phyloP scores from a whole-genome alignment of 2,888 invertebrate species.

The Drosophila vallismaia region DNA sequence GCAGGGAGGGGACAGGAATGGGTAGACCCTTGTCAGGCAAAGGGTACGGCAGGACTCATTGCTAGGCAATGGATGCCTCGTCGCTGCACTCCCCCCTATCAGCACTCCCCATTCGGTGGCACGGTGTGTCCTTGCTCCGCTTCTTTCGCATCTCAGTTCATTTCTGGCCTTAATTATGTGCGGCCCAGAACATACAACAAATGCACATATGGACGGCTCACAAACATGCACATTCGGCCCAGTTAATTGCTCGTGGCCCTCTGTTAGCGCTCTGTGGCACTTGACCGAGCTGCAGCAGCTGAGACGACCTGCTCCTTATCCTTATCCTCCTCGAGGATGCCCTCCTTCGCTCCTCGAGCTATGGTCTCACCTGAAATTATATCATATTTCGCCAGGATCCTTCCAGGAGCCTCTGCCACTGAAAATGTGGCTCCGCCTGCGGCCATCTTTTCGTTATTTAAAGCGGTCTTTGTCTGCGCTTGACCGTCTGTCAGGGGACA shows the following conservation, averaged over 20 bases:
- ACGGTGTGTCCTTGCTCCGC: constrained; percentile 69
- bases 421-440: constrained; percentile 16
- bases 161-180: constrained; percentile 75
- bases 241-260: constrained; percentile 75
- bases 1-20: constrained; percentile 4
- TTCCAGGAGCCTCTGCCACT: constrained; percentile 23
- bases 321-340: constrained; percentile 5
- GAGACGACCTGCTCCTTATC: constrained; percentile 21
- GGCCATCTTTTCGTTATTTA: constrained; percentile 72
- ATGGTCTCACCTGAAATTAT: constrained; percentile 47
- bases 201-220: constrained; percentile 55
- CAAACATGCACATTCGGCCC: constrained; percentile 44
- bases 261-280: constrained; percentile 45
- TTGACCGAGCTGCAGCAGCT: constrained; percentile 70
- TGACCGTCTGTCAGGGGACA: constrained; percentile 53
- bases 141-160: constrained; percentile 66
- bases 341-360: constrained; percentile 42
- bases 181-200: constrained; percentile 67
- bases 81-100: constrained; percentile 31
- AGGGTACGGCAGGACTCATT: constrained; percentile 28
- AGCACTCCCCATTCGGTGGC: constrained; percentile 22
- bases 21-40: neutral
- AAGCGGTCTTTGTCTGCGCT: constrained; percentile 66
- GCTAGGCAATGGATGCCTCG: constrained; percentile 44
- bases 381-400: constrained; percentile 20